Evolutionary conservation across 2,797 vertebrate species (phyloP).

Genomic region (Ispidina picta): DNA sequence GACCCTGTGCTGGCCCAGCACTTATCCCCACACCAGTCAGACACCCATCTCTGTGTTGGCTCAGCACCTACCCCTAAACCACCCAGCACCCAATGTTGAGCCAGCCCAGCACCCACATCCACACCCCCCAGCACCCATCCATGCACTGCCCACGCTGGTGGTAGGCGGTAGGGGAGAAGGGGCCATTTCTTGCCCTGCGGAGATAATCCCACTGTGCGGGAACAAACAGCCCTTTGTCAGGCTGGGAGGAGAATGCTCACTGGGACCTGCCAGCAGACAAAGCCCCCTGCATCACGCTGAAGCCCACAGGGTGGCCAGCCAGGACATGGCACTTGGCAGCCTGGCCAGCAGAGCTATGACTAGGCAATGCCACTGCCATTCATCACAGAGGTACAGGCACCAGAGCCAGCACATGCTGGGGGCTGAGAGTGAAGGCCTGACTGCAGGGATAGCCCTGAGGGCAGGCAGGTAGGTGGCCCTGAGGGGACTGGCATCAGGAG

Average conservation of each 20-base stretch:
- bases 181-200: conserved; percentile 1
- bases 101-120: not conserved
- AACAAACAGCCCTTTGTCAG: conserved; percentile 69
- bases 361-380: fast-evolving
- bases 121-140: not conserved
- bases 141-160: fast-evolving
- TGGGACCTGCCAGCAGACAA: not conserved
- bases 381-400: fast-evolving
- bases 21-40: not conserved
- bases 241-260: not conserved
- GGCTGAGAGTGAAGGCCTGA: not conserved
- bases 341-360: fast-evolving
- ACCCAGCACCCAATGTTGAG: not conserved
- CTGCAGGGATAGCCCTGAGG: not conserved
- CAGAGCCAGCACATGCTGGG: fast-evolving
- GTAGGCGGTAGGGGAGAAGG: not conserved
- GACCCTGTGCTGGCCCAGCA: not conserved
- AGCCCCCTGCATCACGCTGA: not conserved
- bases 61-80: not conserved
- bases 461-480: not conserved
- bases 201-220: conserved; percentile 46
- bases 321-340: not conserved
- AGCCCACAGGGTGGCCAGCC: not conserved
- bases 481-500: not conserved
- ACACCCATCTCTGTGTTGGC: not conserved